Percentiles rank a stretch among this genome's conserved stretches.
Conservation (phyloP, 2,797 vertebrate genomes). For the Enteromius fasciolatus region DNA sequence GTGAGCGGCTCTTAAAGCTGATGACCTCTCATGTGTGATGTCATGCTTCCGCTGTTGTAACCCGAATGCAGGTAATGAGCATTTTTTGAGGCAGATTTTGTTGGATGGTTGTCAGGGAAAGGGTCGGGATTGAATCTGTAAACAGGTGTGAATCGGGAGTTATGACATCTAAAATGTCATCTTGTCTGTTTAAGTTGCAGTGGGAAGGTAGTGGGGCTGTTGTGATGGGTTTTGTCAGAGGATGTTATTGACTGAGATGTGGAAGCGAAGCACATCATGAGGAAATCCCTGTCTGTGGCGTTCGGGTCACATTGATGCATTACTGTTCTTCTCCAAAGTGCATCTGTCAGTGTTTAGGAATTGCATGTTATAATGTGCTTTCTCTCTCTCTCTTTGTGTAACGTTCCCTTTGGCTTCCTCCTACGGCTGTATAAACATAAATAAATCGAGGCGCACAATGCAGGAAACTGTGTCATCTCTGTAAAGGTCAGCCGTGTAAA, state of each 20-base stretch:
- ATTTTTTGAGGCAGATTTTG: not conserved
- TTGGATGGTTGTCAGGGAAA: not conserved
- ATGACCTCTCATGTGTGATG: constrained; percentile 16
- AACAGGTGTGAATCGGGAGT: constrained; percentile 11
- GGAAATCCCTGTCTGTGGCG: constrained; percentile 9
- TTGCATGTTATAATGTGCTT: constrained; percentile 16
- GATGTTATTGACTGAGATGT: constrained; percentile 29
- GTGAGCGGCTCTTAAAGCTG: constrained; percentile 1
- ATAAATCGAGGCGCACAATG: constrained; percentile 32
- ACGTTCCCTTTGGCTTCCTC: constrained; percentile 22
- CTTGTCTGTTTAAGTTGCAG: constrained; percentile 22
- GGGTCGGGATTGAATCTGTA: not conserved
- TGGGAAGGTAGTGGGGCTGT: not conserved
- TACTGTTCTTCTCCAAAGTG: constrained; percentile 33
- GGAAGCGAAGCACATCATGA: constrained; percentile 33
- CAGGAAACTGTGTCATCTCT: constrained; percentile 32
- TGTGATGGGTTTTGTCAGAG: constrained; percentile 29
- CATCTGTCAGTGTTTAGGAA: constrained; percentile 18
- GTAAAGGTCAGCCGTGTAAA: constrained; percentile 50
- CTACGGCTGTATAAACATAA: constrained; percentile 20
- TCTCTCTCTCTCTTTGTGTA: constrained; percentile 10
- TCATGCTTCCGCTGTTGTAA: not conserved
- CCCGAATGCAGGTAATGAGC: not conserved
- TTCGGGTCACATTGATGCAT: constrained; percentile 41
- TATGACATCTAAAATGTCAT: constrained; percentile 33